Conservation (phyloP, 2,113 vertebrate genomes). For the Sterna hirundo region DNA sequence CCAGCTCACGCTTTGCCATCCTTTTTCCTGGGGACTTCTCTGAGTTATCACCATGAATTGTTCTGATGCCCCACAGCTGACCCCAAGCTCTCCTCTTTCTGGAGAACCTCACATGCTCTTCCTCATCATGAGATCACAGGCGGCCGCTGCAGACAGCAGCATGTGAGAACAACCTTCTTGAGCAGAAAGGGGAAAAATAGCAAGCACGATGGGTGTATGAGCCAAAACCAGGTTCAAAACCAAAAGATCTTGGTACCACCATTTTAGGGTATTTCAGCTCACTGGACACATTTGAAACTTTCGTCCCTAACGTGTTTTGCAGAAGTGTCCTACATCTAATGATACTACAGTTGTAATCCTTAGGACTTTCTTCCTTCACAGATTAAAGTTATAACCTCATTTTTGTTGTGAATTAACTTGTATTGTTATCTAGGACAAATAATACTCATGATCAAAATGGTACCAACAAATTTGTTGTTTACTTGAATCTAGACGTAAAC, state of each 20-base stretch:
- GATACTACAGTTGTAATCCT: background rate
- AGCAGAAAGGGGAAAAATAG: background rate
- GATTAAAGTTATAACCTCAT: background rate
- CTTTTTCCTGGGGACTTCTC: background rate
- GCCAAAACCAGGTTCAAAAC: background rate
- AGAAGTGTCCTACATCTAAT: background rate
- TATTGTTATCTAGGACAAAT: background rate
- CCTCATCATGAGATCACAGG: background rate
- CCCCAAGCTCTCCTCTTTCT: background rate
- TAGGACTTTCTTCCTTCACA: background rate
- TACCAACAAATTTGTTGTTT: background rate
- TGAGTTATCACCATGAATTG: background rate
- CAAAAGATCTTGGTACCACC: background rate
- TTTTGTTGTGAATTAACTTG: background rate
- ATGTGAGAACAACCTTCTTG: background rate
- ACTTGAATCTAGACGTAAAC: background rate
- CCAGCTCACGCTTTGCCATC: background rate
- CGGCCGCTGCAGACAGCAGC: accelerated
- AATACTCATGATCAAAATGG: background rate
- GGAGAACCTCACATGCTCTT: background rate
- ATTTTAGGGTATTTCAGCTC: background rate
- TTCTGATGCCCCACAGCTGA: background rate
- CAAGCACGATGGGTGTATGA: background rate
- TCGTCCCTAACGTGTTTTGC: background rate
- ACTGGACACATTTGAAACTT: background rate